These are phyloP conservation scores for Nannoperca australis DNA, from an alignment of 2,797 vertebrate species.

Conservation along the genomic window DNA sequence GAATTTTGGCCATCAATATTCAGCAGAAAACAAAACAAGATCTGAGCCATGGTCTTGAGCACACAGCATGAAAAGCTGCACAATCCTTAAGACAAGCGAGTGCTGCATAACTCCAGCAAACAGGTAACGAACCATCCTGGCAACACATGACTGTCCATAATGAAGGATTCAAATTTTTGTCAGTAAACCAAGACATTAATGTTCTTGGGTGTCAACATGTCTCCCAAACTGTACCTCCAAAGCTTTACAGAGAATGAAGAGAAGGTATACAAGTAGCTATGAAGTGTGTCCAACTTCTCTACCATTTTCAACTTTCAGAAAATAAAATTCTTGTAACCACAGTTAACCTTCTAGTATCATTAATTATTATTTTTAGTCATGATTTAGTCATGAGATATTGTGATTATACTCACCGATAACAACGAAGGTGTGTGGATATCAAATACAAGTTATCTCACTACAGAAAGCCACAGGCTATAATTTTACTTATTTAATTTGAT, in stretches of 20 bases:
- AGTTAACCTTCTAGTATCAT: not conserved
- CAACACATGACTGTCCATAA: not conserved
- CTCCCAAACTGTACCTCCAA: not conserved
- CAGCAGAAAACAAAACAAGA: not conserved
- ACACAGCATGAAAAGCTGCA: slow-evolving; percentile 1
- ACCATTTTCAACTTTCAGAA: not conserved
- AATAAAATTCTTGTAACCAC: not conserved
- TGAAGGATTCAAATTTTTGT: not conserved
- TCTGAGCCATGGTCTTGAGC: not conserved
- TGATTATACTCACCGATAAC: not conserved
- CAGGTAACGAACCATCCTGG: not conserved
- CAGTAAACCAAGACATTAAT: slow-evolving; percentile 3
- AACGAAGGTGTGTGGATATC: not conserved
- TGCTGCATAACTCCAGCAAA: not conserved
- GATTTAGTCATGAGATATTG: not conserved
- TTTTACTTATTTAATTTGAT: not conserved
- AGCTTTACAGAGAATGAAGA: not conserved
- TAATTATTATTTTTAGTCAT: not conserved
- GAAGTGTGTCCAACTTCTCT: not conserved
- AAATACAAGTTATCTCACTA: not conserved
- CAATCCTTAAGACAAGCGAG: not conserved
- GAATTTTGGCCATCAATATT: slow-evolving; percentile 8
- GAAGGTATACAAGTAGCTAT: not conserved
- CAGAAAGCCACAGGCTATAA: not conserved
- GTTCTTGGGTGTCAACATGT: not conserved